Conservation (phyloP, 2,888 invertebrate species). For the Rhagonycha lutea region DNA sequence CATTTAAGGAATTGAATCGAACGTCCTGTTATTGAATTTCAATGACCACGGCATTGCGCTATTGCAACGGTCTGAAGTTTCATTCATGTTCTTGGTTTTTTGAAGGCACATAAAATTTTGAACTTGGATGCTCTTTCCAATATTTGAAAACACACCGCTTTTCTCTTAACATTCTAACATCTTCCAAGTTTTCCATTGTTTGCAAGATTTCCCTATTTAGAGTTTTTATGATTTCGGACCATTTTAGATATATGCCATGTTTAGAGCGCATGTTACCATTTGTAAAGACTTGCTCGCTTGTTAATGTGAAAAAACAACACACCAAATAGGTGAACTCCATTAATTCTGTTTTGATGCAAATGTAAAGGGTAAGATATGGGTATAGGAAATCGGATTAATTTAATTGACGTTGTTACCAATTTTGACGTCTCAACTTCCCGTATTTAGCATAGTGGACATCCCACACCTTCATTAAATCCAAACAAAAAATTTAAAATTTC, state of each 20-base stretch:
- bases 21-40: conserved; percentile 20
- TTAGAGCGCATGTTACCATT: neutral
- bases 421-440: neutral
- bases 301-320: neutral
- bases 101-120: neutral
- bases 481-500: neutral
- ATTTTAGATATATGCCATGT: conserved; percentile 6
- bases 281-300: neutral
- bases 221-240: conserved; percentile 7
- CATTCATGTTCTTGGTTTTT: conserved; percentile 14
- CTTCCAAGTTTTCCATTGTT: conserved; percentile 27
- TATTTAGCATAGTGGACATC: neutral
- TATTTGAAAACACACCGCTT: neutral
- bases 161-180: conserved; percentile 20
- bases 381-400: neutral
- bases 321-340: neutral
- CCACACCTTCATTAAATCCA: neutral
- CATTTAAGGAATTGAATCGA: conserved; percentile 27
- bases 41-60: conserved; percentile 10
- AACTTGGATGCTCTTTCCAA: neutral
- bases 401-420: neutral
- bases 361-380: neutral
- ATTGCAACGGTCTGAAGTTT: neutral
- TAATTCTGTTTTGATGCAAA: neutral
- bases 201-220: conserved; percentile 14